phyloP scores from a whole-genome alignment of 53 echinoderm and acorn worm genomes.

The Stichopus horrens region DNA sequence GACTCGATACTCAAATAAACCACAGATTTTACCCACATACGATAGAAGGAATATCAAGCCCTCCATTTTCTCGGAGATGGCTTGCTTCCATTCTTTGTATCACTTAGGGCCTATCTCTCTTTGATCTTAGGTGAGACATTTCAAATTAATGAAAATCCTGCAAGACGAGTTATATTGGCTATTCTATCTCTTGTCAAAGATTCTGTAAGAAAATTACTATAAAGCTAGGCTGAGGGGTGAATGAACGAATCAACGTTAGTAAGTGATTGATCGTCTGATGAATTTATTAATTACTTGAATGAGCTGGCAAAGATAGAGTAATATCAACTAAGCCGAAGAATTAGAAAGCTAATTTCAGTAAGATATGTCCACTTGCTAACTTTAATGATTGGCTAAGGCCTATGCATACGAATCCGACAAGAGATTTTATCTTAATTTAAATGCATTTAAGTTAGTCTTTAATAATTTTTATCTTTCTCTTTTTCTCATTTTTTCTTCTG shows the following conservation, averaged over 20 bases:
- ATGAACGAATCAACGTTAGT: conserved; percentile 20
- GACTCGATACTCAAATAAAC: not conserved
- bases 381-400: conserved; percentile 11
- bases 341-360: conserved; percentile 40
- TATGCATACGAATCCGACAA: conserved; percentile 1
- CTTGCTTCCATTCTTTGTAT: not conserved
- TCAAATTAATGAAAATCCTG: conserved; percentile 6
- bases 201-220: not conserved
- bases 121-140: not conserved
- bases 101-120: conserved; percentile 1
- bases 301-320: not conserved
- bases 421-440: conserved; percentile 32
- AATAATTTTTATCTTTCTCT: conserved; percentile 5
- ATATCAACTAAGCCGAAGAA: conserved; percentile 4
- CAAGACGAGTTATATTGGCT: not conserved
- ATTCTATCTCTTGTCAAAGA: not conserved
- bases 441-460: conserved; percentile 33
- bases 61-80: not conserved
- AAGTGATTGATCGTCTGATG: conserved; percentile 17
- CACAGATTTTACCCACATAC: not conserved
- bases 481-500: not conserved
- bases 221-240: conserved; percentile 24
- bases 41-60: not conserved
- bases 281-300: conserved; percentile 17
- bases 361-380: conserved; percentile 30